These are phyloP conservation scores for Microcebus tavaratra DNA, from an alignment of 2,113 vertebrate genomes.

Conservation along the genomic window DNA sequence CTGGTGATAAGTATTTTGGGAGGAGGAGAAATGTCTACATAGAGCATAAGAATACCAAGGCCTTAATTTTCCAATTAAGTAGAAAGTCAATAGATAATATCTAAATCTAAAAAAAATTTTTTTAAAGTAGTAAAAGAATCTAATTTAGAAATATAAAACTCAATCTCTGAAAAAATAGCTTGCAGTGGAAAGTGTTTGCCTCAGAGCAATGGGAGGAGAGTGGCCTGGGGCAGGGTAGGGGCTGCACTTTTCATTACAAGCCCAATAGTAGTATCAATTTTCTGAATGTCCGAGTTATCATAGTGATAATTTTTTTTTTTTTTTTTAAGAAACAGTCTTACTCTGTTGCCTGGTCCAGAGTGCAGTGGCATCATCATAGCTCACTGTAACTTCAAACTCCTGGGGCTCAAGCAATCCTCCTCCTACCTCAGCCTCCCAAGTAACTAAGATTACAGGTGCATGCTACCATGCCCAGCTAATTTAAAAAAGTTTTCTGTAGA, in stretches of 20 bases:
- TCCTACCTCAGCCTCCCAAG: too few relatives aligned
- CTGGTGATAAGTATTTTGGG: not conserved
- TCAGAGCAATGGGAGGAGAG: not conserved
- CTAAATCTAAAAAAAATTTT: not conserved
- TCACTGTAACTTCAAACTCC: too few relatives aligned
- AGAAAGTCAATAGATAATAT: not conserved
- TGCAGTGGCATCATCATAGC: too few relatives aligned
- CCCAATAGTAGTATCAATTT: not conserved
- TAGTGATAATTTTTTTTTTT: not conserved
- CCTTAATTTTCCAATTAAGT: not conserved
- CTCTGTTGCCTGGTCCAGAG: too few relatives aligned
- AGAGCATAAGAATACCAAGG: not conserved
- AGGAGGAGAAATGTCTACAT: not conserved
- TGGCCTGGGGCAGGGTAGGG: not conserved
- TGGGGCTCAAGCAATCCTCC: too few relatives aligned
- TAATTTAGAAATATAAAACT: not conserved
- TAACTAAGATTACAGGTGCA: too few relatives aligned
- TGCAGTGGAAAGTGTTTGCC: not conserved
- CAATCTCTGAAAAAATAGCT: not conserved
- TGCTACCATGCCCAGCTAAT: too few relatives aligned
- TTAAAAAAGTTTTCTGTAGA: too few relatives aligned
- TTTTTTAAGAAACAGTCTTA: too few relatives aligned
- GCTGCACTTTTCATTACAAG: not conserved
- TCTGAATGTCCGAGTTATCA: not conserved
- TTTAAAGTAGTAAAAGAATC: not conserved